Evolutionary conservation across 2,888 invertebrate species (phyloP).

Genomic region (Sarcophaga caerulescens): DNA sequence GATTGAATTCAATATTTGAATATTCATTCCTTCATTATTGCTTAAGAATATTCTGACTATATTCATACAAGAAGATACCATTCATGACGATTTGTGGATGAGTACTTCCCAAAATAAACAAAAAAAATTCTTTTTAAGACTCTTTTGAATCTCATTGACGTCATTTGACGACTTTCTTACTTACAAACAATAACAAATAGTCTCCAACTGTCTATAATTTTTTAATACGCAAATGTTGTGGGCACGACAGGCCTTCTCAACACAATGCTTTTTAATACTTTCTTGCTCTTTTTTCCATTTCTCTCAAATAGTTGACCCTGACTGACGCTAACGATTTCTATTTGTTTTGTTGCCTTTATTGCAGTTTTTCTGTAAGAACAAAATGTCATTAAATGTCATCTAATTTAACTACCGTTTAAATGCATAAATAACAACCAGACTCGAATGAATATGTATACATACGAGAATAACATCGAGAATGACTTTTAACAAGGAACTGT

Average conservation of each 20-base stretch:
- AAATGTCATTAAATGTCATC: constrained; percentile 44
- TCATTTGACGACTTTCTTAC: constrained; percentile 30
- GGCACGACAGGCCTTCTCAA: too few relatives aligned
- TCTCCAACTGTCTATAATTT: neutral
- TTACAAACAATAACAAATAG: constrained; percentile 7
- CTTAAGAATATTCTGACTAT: too few relatives aligned
- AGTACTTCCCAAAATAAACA: too few relatives aligned
- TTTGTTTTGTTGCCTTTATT: neutral
- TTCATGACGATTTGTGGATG: too few relatives aligned
- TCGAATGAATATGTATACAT: neutral
- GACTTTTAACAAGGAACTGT: constrained; percentile 26
- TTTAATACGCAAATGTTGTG: neutral
- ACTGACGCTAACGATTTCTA: constrained; percentile 52
- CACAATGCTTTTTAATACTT: too few relatives aligned
- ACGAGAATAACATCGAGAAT: neutral
- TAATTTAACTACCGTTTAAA: constrained; percentile 66
- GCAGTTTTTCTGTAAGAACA: constrained; percentile 31
- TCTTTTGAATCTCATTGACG: constrained; percentile 15
- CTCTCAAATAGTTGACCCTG: constrained; percentile 58
- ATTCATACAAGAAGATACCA: too few relatives aligned
- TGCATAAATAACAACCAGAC: constrained; percentile 10
- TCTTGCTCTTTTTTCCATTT: too few relatives aligned
- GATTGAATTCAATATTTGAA: too few relatives aligned
- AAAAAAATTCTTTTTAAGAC: neutral
- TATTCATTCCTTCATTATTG: too few relatives aligned